Base-by-base conservation (phyloP, 2,888 invertebrate species). In the Cantharis nigra region DNA sequence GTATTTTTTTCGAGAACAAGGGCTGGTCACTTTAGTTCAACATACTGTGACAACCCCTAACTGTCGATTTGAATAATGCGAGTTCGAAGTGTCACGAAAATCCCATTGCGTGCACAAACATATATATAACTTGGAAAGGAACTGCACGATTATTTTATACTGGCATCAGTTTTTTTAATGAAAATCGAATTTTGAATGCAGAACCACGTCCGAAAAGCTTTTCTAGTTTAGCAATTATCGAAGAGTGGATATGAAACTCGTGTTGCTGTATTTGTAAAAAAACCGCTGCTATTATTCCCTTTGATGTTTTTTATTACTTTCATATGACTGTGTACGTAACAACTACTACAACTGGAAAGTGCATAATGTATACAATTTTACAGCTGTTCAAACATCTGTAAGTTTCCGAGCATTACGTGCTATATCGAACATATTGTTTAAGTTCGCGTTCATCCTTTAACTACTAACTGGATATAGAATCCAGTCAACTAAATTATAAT, bases 41-140 rank as follows among this genome's bases (percentile, higher is more conserved):
- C 77, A 75, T 71, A 71, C 70, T 72, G 76, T 72, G 77, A 77
- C 77, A 74, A 69, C 74, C 77, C 77, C 77, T 70, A 77, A 65
- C 77, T 77, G 77, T 77, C 77, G 74, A 77, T 77, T 77, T 77
- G 77, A 77, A 77, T 77, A 77, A 77, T 75, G 77, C 49, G 71
- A 77, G 74, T 77, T 77, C 77, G 77, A 77, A 77, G 73, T 77
- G 74, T 77, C 77, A 77, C 77, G 77, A 74, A 77, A 77, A 77
- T 71, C 77, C 74, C 74, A 63, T 74, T 75, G 77, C 77, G 77
- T 77, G 77, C 70, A 20, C 20, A 33, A 67, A 20, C 65, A 69
- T 69, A 72, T 69, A 72, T 69, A 72, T 69, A 74, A 70, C 74
- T 30, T 62, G 77, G 28, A 63, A 77, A 74, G 71, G 69, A 69